Percentiles rank a stretch among this genome's conserved stretches.
Conservation (phyloP, 2,113 vertebrate genomes). For the Onychostoma macrolepis region DNA sequence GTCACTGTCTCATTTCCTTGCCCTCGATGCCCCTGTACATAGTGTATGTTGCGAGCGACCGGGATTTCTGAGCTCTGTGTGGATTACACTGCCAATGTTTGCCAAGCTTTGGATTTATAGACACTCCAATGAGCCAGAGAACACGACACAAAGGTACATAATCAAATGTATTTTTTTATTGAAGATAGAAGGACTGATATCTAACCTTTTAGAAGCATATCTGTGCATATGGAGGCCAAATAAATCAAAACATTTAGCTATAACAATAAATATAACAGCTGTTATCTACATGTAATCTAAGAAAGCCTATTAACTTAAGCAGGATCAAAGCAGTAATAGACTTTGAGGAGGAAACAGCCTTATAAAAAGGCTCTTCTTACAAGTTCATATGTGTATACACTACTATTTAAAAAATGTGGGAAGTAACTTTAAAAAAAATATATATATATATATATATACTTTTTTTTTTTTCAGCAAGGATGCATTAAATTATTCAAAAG, state of each 20-base stretch:
- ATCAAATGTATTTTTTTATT: constrained; percentile 22
- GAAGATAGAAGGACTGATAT: not conserved
- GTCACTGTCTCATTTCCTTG: not conserved
- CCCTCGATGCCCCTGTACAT: not conserved
- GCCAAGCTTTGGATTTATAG: constrained; percentile 41
- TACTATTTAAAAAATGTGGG: not conserved
- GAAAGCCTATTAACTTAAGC: constrained; percentile 44
- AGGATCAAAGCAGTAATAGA: constrained; percentile 32
- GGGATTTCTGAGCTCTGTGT: not conserved
- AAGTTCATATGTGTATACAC: not conserved
- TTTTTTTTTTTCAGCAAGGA: not conserved
- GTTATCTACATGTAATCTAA: constrained; percentile 22
- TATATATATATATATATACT: not conserved
- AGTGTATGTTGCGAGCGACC: not conserved
- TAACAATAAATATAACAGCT: not conserved
- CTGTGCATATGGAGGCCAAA: not conserved
- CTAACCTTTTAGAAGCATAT: not conserved
- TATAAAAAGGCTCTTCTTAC: not conserved
- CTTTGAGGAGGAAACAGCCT: constrained; percentile 22
- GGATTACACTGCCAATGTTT: constrained; percentile 35
- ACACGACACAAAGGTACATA: constrained; percentile 9
- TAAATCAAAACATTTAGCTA: not conserved
- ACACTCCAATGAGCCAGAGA: constrained; percentile 6
- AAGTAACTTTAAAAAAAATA: not conserved
- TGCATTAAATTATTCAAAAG: not conserved